Base-by-base conservation (phyloP, 2,888 invertebrate genomes). In the Cremastobaeus sp. region DNA sequence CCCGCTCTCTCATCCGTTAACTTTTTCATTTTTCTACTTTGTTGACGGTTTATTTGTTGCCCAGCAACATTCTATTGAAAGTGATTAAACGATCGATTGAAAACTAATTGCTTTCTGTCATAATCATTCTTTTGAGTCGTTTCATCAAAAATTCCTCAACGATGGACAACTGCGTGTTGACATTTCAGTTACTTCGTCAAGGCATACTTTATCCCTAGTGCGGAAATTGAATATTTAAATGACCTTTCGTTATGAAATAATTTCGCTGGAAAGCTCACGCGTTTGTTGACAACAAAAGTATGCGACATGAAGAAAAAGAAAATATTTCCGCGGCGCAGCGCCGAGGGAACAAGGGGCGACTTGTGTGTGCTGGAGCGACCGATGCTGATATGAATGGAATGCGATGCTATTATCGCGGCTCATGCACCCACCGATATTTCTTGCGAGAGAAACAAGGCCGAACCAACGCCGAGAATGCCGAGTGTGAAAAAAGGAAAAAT, bases 381-480 rank as follows among this genome's bases (percentile, higher is more conserved):
- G 79, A 82, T 80, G 80, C 82, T 83, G 85, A 85, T 85, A 85
- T 77, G 82, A 84, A 82, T 83, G 85, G 85, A 85, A 85, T 84
- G 85, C 84, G 83, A 83, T 81, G 82, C 83, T 81, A 83, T 85
- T 85, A 84, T 84, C 84, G 82, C 78, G 78, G 78, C 74, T n/a
- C n/a, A n/a, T n/a, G 78, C 80, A 80, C 78, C 79, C 77, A 80
- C 83, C 80, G 83, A 85, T 85, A 84, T 83, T 81, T 83, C 81
- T 82, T 80, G 77, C 69, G 68, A 25, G 15, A 20, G 74, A 57
- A 55, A 54, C 30, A 72, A 62, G 69, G 54, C 50, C 37, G 34
- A n/a, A 32, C 34, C 9, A 25, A 25, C 25, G 25, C 25, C 3
- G 25, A n/a, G 34, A 5, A 32, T 32, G 34, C n/a, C 3, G 3